Percentiles rank a stretch among this genome's conserved stretches.
phyloP scores from a whole-genome alignment of 1,140 invertebrate species.

The Ectropis grisescens region DNA sequence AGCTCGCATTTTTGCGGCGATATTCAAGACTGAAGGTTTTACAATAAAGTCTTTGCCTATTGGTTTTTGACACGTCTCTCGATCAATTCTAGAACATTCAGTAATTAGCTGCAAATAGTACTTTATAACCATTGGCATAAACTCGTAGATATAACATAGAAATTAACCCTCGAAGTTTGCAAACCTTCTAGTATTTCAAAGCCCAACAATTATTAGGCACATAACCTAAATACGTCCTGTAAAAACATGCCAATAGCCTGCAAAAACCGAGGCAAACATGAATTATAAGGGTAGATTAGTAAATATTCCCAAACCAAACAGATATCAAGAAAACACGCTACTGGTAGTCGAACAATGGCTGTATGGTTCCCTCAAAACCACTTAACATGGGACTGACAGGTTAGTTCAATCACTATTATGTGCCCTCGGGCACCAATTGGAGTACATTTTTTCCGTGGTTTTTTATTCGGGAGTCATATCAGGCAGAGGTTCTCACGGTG shows the following conservation, averaged over 20 bases:
- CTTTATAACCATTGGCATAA: too few relatives aligned
- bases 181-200: too few relatives aligned
- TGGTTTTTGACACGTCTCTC: too few relatives aligned
- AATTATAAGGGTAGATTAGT: constrained; percentile 44
- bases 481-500: constrained; percentile 48
- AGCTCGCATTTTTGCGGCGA: too few relatives aligned
- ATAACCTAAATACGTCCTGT: too few relatives aligned
- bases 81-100: too few relatives aligned
- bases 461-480: constrained; percentile 47
- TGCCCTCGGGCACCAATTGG: constrained; percentile 48
- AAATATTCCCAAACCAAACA: constrained; percentile 59
- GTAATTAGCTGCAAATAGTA: too few relatives aligned
- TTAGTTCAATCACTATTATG: constrained; percentile 65
- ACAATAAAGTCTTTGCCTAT: too few relatives aligned
- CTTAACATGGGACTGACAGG: constrained; percentile 68
- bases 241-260: constrained; percentile 37
- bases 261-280: constrained; percentile 41
- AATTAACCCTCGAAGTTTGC: too few relatives aligned
- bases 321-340: constrained; percentile 64
- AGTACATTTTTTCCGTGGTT: constrained; percentile 56
- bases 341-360: constrained; percentile 56
- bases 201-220: too few relatives aligned
- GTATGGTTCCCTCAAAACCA: constrained; percentile 57
- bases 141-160: too few relatives aligned
- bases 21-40: too few relatives aligned